Conservation (phyloP, 2,797 vertebrate genomes). For the Sebastes vulpes region DNA sequence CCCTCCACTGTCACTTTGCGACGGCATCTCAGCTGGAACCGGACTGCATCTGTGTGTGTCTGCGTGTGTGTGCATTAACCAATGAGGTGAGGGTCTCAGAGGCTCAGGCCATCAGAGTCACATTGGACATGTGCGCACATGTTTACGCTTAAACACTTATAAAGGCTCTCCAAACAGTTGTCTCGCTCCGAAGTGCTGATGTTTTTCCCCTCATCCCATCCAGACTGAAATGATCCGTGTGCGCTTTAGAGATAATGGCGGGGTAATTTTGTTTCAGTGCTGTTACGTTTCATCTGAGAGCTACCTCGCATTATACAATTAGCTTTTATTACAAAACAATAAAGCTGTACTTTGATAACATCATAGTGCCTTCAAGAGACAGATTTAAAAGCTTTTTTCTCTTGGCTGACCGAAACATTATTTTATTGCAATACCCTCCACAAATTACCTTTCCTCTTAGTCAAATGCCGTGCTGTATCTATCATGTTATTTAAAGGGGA, state of each 20-base stretch:
- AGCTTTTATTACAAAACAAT: constrained; percentile 68
- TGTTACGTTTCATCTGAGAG: constrained; percentile 58
- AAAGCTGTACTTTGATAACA: constrained; percentile 40
- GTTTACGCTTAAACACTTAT: constrained; percentile 51
- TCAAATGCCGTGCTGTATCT: too few species aligned
- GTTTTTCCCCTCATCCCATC: constrained; percentile 52
- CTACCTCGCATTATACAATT: constrained; percentile 62
- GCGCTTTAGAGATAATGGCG: constrained; percentile 54
- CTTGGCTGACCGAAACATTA: constrained; percentile 21
- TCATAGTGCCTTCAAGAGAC: constrained; percentile 16
- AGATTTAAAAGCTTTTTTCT: constrained; percentile 22
- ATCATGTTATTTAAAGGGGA: too few species aligned
- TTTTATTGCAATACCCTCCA: neutral
- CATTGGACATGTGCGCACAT: neutral
- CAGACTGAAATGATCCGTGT: constrained; percentile 67
- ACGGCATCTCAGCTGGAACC: constrained; percentile 37
- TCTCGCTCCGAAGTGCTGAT: constrained; percentile 47
- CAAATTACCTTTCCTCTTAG: too few species aligned
- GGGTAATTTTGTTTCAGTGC: constrained; percentile 64
- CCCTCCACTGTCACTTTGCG: constrained; percentile 49
- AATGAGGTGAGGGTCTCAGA: constrained; percentile 35
- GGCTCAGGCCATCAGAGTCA: constrained; percentile 21
- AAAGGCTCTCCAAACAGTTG: constrained; percentile 31
- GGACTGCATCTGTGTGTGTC: constrained; percentile 17
- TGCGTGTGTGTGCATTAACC: constrained; percentile 6